Percentiles rank a stretch among this genome's conserved stretches.
These are phyloP conservation scores for Sminthurides aquaticus DNA, from an alignment of 2,888 invertebrate genomes.

Conservation along the genomic window DNA sequence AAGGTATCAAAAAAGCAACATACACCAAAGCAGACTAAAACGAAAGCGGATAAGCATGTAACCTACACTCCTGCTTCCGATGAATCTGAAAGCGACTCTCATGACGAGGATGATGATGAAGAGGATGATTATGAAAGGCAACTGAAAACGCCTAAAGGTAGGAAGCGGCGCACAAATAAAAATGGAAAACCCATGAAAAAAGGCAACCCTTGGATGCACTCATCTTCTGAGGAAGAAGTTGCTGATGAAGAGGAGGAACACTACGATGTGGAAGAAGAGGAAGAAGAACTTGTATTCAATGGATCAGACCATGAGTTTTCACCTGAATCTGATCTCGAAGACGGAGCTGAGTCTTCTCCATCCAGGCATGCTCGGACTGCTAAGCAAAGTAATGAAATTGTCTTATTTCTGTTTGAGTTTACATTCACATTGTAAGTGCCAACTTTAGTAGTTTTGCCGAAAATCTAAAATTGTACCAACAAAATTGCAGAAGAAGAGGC, in stretches of 20 bases:
- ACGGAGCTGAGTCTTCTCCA: constrained; percentile 62
- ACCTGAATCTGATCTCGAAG: constrained; percentile 76
- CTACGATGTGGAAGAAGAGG: constrained; percentile 50
- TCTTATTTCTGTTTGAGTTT: neutral
- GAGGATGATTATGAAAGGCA: constrained; percentile 28
- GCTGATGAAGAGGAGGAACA: constrained; percentile 50
- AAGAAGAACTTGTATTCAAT: constrained; percentile 52
- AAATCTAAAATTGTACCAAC: neutral
- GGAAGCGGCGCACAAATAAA: constrained; percentile 16
- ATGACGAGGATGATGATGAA: constrained; percentile 51
- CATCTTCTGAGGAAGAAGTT: constrained; percentile 45
- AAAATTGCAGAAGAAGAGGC: constrained; percentile 44
- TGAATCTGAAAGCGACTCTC: constrained; percentile 27
- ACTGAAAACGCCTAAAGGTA: constrained; percentile 19
- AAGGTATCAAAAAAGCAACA: too few relatives aligned
- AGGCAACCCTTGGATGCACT: constrained; percentile 32
- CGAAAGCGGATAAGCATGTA: constrained; percentile 4
- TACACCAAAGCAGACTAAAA: too few relatives aligned
- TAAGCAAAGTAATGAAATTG: constrained; percentile 57
- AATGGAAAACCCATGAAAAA: constrained; percentile 23
- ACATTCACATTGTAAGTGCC: neutral
- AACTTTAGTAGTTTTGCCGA: constrained; percentile 3
- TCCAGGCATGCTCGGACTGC: constrained; percentile 76
- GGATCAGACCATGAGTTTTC: constrained; percentile 87
- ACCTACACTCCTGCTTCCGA: constrained; percentile 34